Percentiles rank a stretch among this genome's conserved stretches.
These are phyloP conservation scores for Mystacornis crossleyi DNA, from an alignment of 2,113 vertebrate species.

Conservation along the genomic window DNA sequence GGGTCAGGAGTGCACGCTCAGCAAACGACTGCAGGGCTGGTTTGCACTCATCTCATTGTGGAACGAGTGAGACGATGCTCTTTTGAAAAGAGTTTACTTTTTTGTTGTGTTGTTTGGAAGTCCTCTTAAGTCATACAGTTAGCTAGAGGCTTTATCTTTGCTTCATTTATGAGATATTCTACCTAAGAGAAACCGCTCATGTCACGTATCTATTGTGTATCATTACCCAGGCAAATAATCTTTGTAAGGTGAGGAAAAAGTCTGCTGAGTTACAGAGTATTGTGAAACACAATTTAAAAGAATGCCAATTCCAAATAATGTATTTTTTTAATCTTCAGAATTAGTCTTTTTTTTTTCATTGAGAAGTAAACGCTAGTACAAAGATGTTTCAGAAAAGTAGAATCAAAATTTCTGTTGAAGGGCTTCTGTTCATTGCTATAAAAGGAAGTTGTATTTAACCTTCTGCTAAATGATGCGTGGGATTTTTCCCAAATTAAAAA, in stretches of 20 bases:
- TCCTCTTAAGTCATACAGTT: background rate
- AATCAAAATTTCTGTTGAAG: background rate
- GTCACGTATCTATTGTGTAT: background rate
- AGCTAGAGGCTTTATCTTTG: background rate
- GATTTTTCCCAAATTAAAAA: background rate
- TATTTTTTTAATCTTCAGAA: background rate
- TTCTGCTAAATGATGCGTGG: background rate
- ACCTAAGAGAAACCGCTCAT: background rate
- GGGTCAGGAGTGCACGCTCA: rapidly evolving
- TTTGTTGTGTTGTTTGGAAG: background rate
- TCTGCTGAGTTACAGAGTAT: background rate
- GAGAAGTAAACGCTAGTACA: background rate
- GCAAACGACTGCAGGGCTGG: background rate
- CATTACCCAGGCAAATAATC: background rate
- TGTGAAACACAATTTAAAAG: background rate
- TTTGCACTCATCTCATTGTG: rapidly evolving
- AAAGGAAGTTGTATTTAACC: background rate
- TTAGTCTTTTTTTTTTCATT: background rate
- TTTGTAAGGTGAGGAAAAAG: background rate
- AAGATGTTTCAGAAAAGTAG: background rate
- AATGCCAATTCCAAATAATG: background rate
- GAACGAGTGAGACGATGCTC: rapidly evolving
- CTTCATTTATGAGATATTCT: background rate
- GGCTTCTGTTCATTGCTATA: background rate
- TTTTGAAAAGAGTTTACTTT: background rate